phyloP scores from a whole-genome alignment of 2,113 vertebrate species.

The Chunga burmeisteri region DNA sequence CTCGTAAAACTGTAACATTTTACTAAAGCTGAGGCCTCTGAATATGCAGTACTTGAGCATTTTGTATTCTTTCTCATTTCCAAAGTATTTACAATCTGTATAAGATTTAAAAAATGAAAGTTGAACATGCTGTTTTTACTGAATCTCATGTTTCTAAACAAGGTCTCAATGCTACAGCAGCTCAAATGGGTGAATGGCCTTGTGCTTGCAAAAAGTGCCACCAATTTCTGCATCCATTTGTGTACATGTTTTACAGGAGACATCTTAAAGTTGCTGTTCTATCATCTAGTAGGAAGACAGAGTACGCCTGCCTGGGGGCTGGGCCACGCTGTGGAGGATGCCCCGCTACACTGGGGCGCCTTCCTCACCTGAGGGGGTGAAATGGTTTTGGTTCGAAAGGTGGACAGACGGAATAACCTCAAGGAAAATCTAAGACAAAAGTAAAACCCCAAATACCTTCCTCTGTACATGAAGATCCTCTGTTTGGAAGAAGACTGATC shows the following conservation, averaged over 20 bases:
- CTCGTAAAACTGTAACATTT: neutral
- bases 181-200: neutral
- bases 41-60: neutral
- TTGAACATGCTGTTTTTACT: neutral
- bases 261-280: neutral
- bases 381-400: neutral
- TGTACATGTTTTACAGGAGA: neutral
- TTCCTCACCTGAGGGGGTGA: neutral
- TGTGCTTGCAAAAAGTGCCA: neutral
- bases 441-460: neutral
- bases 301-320: neutral
- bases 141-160: neutral
- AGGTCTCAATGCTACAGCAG: neutral
- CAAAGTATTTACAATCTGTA: neutral
- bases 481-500: neutral
- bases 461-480: neutral
- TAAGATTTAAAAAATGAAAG: neutral
- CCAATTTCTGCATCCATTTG: neutral
- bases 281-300: neutral
- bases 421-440: neutral
- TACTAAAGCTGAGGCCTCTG: neutral
- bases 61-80: neutral
- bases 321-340: neutral
- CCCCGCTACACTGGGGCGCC: neutral
- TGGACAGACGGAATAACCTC: neutral